Conservation (phyloP, 2,888 invertebrate genomes). For the Dryobotodes eremita region DNA sequence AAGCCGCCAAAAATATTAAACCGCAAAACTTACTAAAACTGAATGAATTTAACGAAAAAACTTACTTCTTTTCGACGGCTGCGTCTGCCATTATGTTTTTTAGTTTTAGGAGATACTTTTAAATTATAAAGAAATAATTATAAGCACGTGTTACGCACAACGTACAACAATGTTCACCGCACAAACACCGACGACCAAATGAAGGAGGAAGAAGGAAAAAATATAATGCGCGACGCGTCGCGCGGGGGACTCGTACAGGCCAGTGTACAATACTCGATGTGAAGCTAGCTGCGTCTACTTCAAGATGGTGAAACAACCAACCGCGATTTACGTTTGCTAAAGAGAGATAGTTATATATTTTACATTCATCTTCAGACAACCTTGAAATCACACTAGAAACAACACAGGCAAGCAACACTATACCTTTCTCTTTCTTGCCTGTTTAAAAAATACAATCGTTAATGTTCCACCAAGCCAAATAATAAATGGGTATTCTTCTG, state of each 20-base stretch:
- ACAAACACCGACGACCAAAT: constrained; percentile 89
- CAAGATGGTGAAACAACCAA: constrained; percentile 72
- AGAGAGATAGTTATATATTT: constrained; percentile 75
- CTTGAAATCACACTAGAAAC: constrained; percentile 80
- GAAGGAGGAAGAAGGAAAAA: constrained; percentile 87
- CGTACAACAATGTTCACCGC: constrained; percentile 86
- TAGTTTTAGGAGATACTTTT: constrained; percentile 72
- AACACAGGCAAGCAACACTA: constrained; percentile 78
- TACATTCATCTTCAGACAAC: constrained; percentile 76
- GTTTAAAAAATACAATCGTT: constrained; percentile 82
- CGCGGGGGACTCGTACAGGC: constrained; percentile 72
- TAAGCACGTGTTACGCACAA: constrained; percentile 87
- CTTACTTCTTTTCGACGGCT: constrained; percentile 93
- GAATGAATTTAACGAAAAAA: constrained; percentile 75
- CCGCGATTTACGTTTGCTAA: constrained; percentile 34
- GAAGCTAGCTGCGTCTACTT: constrained; percentile 81
- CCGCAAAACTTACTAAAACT: constrained; percentile 67
- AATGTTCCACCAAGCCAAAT: constrained; percentile 68
- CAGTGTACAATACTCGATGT: constrained; percentile 59
- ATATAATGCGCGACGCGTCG: constrained; percentile 82
- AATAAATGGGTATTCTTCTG: constrained; percentile 56
- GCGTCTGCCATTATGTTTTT: constrained; percentile 92
- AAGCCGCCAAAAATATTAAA: constrained; percentile 87
- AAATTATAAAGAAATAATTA: constrained; percentile 73
- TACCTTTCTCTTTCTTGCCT: constrained; percentile 81